phyloP scores from a whole-genome alignment of 2,888 invertebrate genomes.

The Mythimna ferrago region DNA sequence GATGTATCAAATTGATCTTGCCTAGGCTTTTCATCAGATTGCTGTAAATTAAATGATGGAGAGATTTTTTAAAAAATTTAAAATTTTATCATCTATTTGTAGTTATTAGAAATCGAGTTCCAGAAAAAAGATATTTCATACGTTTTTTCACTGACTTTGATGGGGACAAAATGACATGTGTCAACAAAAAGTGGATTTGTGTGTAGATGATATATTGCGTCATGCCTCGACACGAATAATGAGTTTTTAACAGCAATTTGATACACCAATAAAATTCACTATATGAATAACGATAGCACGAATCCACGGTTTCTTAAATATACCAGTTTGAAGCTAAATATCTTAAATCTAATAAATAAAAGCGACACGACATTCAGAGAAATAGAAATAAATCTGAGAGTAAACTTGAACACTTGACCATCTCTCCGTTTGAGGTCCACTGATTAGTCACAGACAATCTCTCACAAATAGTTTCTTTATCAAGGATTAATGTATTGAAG shows the following conservation, averaged over 20 bases:
- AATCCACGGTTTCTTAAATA: slow-evolving; percentile 72
- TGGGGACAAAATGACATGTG: background rate
- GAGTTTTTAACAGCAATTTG: slow-evolving; percentile 62
- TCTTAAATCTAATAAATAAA: slow-evolving; percentile 73
- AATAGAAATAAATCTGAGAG: slow-evolving; percentile 69
- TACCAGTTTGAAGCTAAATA: slow-evolving; percentile 76
- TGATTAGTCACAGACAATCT: slow-evolving; percentile 70
- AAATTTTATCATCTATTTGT: background rate
- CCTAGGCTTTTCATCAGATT: slow-evolving; percentile 36
- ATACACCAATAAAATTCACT: slow-evolving; percentile 62
- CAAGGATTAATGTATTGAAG: slow-evolving; percentile 59
- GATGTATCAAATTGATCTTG: slow-evolving; percentile 71
- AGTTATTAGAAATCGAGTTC: background rate
- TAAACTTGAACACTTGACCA: slow-evolving; percentile 79
- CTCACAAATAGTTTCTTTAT: slow-evolving; percentile 45
- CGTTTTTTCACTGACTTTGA: background rate
- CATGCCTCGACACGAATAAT: slow-evolving; percentile 11
- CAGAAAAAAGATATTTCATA: background rate
- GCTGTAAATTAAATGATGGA: background rate
- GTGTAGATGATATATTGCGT: slow-evolving; percentile 22
- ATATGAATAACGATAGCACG: slow-evolving; percentile 76
- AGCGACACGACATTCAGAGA: slow-evolving; percentile 69
- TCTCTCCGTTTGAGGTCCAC: slow-evolving; percentile 61
- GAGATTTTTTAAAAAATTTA: background rate
- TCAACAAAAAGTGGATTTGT: background rate